Conservation (phyloP, 2,113 vertebrate species). For the Rallus limicola region DNA sequence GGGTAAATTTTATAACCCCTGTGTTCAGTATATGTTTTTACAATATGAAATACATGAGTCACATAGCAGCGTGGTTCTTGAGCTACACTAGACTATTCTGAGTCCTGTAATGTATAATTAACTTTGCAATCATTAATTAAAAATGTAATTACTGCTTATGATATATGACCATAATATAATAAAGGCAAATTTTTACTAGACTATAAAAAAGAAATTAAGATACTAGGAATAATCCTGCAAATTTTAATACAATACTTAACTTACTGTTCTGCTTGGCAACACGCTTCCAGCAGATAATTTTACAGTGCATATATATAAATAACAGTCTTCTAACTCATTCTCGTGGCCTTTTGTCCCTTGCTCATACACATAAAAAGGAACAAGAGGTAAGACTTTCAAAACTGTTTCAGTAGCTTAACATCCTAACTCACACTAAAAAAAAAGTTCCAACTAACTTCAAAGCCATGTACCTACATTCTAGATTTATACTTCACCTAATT, state of each 20-base stretch:
- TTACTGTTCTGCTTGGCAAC: neutral
- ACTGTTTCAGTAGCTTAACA: neutral
- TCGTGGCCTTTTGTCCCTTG: neutral
- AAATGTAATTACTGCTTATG: slow-evolving; percentile 36
- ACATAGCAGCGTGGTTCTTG: neutral
- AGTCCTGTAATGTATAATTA: neutral
- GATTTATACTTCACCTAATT: neutral
- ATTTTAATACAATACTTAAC: slow-evolving; percentile 7
- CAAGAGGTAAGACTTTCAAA: neutral
- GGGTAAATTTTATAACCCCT: neutral
- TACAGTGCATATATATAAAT: neutral
- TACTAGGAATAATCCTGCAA: neutral
- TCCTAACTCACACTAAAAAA: neutral
- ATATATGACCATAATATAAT: neutral
- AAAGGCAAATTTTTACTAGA: slow-evolving; percentile 11
- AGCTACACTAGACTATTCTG: neutral
- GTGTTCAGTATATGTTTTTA: neutral
- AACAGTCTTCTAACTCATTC: neutral
- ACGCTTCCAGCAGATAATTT: neutral
- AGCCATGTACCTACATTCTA: neutral
- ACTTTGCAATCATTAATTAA: slow-evolving; percentile 19
- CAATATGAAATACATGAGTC: neutral
- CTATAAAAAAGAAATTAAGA: neutral
- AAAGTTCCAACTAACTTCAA: neutral
- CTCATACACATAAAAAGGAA: neutral